These are phyloP conservation scores for Morpho achilles DNA, from an alignment of 2,888 invertebrate genomes.

Conservation along the genomic window DNA sequence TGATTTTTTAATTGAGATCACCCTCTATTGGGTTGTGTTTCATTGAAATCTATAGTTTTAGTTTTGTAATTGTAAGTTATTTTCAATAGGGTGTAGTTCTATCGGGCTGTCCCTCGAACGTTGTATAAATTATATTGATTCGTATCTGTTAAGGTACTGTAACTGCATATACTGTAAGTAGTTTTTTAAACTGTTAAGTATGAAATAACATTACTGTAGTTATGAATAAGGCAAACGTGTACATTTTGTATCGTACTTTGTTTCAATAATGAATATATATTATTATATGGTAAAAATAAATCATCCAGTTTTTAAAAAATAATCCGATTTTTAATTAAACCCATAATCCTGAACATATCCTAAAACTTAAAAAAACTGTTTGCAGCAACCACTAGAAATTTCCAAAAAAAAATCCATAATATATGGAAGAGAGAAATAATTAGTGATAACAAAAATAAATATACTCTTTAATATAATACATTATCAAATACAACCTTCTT, in stretches of 20 bases:
- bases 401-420: too few relatives aligned
- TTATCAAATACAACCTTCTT: too few relatives aligned
- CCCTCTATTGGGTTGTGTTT: conserved; percentile 50
- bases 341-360: not conserved
- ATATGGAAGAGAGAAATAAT: too few relatives aligned
- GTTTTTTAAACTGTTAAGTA: conserved; percentile 79
- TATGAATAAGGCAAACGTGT: conserved; percentile 81
- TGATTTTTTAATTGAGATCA: conserved; percentile 32
- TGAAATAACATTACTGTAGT: conserved; percentile 70
- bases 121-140: conserved; percentile 77
- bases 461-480: too few relatives aligned
- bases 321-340: conserved; percentile 58
- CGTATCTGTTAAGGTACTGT: conserved; percentile 63
- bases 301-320: conserved; percentile 82
- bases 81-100: conserved; percentile 41
- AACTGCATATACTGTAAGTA: conserved; percentile 78
- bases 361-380: not conserved
- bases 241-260: conserved; percentile 89
- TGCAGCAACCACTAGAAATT: too few relatives aligned
- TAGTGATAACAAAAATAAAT: too few relatives aligned
- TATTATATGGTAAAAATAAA: conserved; percentile 84
- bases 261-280: conserved; percentile 84
- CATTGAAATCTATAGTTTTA: conserved; percentile 55
- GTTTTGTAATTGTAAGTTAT: conserved; percentile 43
- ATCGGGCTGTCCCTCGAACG: conserved; percentile 52